These are phyloP conservation scores for Oenanthe melanoleuca DNA, from an alignment of 2,113 vertebrate genomes.

Conservation along the genomic window DNA sequence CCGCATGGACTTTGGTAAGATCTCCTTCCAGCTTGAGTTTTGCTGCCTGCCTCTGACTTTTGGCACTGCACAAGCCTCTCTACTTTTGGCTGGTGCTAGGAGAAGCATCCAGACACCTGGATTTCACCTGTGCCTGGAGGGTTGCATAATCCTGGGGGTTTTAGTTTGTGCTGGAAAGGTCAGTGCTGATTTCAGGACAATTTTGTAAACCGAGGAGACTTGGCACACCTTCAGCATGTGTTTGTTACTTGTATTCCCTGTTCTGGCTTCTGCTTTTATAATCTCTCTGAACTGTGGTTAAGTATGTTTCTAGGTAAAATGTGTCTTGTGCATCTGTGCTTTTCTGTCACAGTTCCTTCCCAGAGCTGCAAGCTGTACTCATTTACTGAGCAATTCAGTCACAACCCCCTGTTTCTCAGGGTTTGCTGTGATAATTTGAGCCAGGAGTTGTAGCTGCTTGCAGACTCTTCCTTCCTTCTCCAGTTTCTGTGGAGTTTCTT, in stretches of 20 bases:
- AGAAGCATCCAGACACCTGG: background rate
- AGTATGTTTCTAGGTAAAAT: background rate
- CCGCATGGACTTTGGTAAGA: constrained; percentile 90
- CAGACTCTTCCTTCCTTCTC: background rate
- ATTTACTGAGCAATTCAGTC: background rate
- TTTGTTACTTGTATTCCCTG: background rate
- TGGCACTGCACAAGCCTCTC: background rate
- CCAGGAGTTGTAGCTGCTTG: background rate
- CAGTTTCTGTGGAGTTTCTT: background rate
- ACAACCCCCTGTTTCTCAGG: background rate
- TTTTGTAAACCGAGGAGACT: background rate
- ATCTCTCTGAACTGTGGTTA: background rate
- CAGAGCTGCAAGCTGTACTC: background rate
- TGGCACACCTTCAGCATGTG: background rate
- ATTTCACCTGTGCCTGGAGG: background rate
- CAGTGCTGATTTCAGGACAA: background rate
- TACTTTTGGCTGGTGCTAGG: background rate
- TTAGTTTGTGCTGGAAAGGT: background rate
- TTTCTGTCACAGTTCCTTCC: background rate
- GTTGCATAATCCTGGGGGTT: background rate
- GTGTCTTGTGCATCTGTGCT: background rate
- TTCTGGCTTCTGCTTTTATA: background rate
- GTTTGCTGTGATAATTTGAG: background rate
- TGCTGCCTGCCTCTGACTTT: background rate
- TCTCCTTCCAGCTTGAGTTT: background rate